Percentiles rank a stretch among this genome's conserved stretches.
phyloP scores from a whole-genome alignment of 2,797 vertebrate genomes.

The Hozukius guyotensis region DNA sequence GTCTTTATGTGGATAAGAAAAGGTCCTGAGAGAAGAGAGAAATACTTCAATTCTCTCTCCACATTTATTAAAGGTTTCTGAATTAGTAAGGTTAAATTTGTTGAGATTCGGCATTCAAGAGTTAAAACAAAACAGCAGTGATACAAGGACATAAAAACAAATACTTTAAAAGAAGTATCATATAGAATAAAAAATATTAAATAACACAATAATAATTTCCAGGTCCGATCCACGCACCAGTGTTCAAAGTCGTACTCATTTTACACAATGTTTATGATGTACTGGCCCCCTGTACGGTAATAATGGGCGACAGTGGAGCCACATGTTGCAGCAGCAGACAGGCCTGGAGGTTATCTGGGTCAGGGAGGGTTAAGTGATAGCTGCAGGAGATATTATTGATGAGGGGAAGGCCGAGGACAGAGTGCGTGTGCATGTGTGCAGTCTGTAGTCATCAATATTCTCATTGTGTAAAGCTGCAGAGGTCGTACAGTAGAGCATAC shows the following conservation, averaged over 20 bases:
- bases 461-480: neutral
- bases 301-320: slow-evolving; percentile 10
- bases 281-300: neutral
- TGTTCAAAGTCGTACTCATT: neutral
- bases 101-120: neutral
- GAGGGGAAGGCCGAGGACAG: neutral
- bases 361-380: slow-evolving; percentile 11
- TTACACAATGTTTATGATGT: neutral
- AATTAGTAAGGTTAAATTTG: too few relatives aligned
- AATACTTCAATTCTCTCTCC: neutral
- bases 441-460: neutral
- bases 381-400: neutral
- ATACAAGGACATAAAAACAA: neutral
- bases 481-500: neutral
- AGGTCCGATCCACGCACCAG: neutral
- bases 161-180: neutral
- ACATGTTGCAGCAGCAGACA: slow-evolving; percentile 16
- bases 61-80: neutral
- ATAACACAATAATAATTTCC: neutral
- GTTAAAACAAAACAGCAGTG: neutral
- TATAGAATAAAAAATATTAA: neutral
- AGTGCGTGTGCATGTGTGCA: neutral
- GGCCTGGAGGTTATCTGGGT: slow-evolving; percentile 8
- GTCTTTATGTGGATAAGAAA: neutral
- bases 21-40: neutral